Evolutionary conservation across 1,140 invertebrate species (phyloP).

Genomic region (Zaprionus africanus): DNA sequence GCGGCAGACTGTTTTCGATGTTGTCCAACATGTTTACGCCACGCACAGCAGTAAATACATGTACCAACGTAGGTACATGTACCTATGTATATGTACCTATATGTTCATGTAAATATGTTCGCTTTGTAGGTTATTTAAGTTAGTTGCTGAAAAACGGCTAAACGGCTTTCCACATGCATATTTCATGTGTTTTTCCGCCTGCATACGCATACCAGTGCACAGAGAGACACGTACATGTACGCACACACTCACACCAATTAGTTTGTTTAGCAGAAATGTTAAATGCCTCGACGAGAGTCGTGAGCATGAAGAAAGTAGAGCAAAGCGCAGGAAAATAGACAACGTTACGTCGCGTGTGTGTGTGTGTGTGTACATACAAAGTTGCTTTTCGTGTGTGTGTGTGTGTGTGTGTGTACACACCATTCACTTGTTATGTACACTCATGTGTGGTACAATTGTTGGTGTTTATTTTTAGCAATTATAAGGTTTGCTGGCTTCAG

Average conservation of each 20-base stretch:
- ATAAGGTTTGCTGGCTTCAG: constrained; percentile 56
- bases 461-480: constrained; percentile 64
- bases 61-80: neutral
- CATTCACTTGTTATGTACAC: constrained; percentile 3
- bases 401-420: constrained; percentile 7
- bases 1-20: constrained; percentile 15
- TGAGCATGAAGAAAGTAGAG: constrained; percentile 10
- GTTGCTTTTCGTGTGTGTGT: neutral
- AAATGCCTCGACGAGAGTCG: constrained; percentile 9
- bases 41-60: constrained; percentile 5
- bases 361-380: constrained; percentile 4
- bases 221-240: constrained; percentile 1
- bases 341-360: constrained; percentile 22
- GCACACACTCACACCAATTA: constrained; percentile 5
- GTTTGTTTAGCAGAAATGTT: constrained; percentile 6
- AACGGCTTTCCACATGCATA: constrained; percentile 1
- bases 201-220: neutral
- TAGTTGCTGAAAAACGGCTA: constrained; percentile 1
- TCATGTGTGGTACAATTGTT: constrained; percentile 31
- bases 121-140: constrained; percentile 5
- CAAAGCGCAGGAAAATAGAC: constrained; percentile 24
- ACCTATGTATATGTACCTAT: neutral
- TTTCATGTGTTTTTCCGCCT: constrained; percentile 1
- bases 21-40: constrained; percentile 19
- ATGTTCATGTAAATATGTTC: neutral